A percentile compares a stretch with the other conserved stretches of the same genome.
Evolutionary conservation across 2,113 vertebrate species (phyloP).

Genomic region (Macrotis lagotis): DNA sequence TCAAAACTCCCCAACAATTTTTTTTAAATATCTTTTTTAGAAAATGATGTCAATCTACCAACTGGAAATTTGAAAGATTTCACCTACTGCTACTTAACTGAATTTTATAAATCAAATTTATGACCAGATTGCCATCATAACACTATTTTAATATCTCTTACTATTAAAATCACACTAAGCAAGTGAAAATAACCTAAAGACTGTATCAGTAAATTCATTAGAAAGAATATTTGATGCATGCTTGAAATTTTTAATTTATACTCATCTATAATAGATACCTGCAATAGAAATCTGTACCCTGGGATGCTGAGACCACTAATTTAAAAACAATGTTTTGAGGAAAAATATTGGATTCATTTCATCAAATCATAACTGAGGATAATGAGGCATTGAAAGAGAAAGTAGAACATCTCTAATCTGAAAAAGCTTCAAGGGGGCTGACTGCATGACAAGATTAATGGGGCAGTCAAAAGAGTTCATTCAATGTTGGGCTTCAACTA

Average conservation of each 20-base stretch:
- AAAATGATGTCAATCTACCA: not conserved
- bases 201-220: not conserved
- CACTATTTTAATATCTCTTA: not conserved
- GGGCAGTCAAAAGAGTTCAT: not conserved
- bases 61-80: not conserved
- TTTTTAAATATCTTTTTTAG: no score
- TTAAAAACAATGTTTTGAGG: not conserved
- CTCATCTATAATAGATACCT: not conserved
- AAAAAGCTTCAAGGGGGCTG: not conserved
- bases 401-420: not conserved
- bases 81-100: not conserved
- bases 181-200: not conserved
- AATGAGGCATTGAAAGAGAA: not conserved
- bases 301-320: not conserved
- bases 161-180: not conserved
- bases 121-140: not conserved
- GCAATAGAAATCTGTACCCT: not conserved
- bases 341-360: not conserved
- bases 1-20: no score
- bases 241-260: not conserved
- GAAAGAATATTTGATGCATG: slow-evolving; percentile 1
- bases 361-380: not conserved
- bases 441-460: not conserved
- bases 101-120: not conserved
- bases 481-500: not conserved